A percentile compares a stretch with the other conserved stretches of the same genome.
These are phyloP conservation scores for Marisa cornuarietis DNA, from an alignment of 1,140 invertebrate genomes.

Conservation along the genomic window DNA sequence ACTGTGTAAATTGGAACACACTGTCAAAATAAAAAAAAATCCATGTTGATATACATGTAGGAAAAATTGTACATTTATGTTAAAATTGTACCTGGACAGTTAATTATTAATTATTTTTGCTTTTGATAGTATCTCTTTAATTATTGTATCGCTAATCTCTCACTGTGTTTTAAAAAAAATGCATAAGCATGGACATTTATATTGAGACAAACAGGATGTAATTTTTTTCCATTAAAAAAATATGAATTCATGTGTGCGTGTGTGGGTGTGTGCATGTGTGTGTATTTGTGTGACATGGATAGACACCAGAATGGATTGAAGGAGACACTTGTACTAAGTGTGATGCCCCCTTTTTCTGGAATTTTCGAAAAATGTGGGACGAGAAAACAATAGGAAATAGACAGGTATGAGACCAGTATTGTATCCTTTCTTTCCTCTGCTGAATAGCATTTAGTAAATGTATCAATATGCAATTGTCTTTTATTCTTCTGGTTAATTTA, in stretches of 20 bases:
- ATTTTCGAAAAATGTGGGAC: slow-evolving; percentile 97
- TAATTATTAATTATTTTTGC: too few species aligned
- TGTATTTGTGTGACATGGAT: slow-evolving; percentile 29
- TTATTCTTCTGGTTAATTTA: background rate
- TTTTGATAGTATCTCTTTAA: too few species aligned
- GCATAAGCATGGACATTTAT: background rate
- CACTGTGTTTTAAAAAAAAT: background rate
- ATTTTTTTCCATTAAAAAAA: background rate
- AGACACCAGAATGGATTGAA: slow-evolving; percentile 94
- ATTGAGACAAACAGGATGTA: too few species aligned
- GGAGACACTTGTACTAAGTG: slow-evolving; percentile 94
- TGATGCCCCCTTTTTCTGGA: slow-evolving; percentile 97
- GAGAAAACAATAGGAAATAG: slow-evolving; percentile 89
- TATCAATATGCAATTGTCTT: background rate
- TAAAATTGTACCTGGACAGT: too few species aligned
- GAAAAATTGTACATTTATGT: background rate
- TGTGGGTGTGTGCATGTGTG: slow-evolving; percentile 8
- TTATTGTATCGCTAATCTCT: too few species aligned
- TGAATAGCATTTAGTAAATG: too few species aligned
- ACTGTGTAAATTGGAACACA: background rate
- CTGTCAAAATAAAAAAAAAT: background rate
- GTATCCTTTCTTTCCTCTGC: too few species aligned
- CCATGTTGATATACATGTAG: background rate
- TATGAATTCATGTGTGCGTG: background rate
- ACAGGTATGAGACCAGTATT: slow-evolving; percentile 67